Conservation (phyloP, 2,888 invertebrate species). For the Cephus nigrinus region DNA sequence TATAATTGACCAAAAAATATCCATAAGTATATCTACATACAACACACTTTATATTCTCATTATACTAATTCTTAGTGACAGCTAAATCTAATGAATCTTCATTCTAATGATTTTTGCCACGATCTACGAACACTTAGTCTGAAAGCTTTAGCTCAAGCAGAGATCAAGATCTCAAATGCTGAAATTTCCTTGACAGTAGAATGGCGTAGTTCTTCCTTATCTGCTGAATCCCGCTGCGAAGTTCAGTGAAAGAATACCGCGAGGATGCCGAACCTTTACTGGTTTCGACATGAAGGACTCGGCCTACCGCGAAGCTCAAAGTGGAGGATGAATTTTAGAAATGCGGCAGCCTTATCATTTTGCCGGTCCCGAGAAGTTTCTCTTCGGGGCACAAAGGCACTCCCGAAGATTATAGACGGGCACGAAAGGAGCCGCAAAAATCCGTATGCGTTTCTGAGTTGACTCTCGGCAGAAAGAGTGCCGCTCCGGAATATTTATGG, state of each 20-base stretch:
- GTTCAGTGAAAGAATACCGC: not conserved
- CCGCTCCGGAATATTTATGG: conserved; percentile 58
- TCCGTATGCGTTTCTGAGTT: conserved; percentile 34
- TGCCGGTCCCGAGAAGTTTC: conserved; percentile 1
- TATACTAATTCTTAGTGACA: not conserved
- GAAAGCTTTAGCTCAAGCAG: not conserved
- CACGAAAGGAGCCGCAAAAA: conserved; percentile 25
- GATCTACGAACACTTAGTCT: not conserved
- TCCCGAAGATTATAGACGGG: conserved; percentile 9
- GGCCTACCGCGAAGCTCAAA: not conserved
- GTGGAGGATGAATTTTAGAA: conserved; percentile 38
- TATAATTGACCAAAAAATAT: not conserved
- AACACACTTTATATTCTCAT: not conserved
- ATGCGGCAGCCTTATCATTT: conserved; percentile 28
- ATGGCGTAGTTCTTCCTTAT: not conserved
- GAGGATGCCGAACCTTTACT: not conserved
- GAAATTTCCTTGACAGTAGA: not conserved
- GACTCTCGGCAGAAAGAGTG: conserved; percentile 45
- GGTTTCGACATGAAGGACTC: not conserved
- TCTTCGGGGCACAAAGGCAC: conserved; percentile 1
- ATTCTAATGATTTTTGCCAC: not conserved
- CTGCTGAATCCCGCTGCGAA: not conserved
- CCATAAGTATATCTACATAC: not conserved
- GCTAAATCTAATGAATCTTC: not conserved
- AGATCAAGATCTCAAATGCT: not conserved